These are phyloP conservation scores for Drosophila limbata DNA, from an alignment of 2,888 invertebrate genomes.

Conservation along the genomic window DNA sequence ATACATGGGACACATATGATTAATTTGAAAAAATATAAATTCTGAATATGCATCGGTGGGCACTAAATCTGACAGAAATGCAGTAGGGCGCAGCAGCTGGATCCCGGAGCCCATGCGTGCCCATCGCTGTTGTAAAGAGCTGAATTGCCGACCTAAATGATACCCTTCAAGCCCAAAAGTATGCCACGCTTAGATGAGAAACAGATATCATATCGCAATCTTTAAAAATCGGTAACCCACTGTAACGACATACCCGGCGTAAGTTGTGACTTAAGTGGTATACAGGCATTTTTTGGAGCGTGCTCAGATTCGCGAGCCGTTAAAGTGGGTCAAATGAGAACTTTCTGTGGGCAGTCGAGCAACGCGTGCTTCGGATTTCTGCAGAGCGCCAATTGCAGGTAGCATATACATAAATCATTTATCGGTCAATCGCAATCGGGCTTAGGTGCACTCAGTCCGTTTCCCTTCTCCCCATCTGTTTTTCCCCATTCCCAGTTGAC, in stretches of 20 bases:
- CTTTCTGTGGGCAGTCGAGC: slow-evolving; percentile 50
- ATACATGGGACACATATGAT: background rate
- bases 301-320: slow-evolving; percentile 28
- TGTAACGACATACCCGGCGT: slow-evolving; percentile 1
- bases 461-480: background rate
- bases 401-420: background rate
- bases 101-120: too few species aligned
- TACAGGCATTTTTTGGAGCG: slow-evolving; percentile 18
- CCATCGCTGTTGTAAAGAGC: background rate
- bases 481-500: background rate
- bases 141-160: background rate
- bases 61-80: too few species aligned
- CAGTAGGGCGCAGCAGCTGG: too few species aligned
- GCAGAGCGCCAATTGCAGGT: slow-evolving; percentile 4
- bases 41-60: too few species aligned
- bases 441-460: slow-evolving; percentile 15
- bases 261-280: background rate
- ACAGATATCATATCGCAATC: background rate
- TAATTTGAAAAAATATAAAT: slow-evolving; percentile 1
- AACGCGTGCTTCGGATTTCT: slow-evolving; percentile 24
- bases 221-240: too few species aligned
- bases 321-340: slow-evolving; percentile 60
- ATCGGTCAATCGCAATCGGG: slow-evolving; percentile 4
- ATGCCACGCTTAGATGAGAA: background rate
- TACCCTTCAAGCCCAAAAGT: slow-evolving; percentile 5